Evolutionary conservation across 2,888 invertebrate genomes (phyloP).

Genomic region (Tipula lateralis): DNA sequence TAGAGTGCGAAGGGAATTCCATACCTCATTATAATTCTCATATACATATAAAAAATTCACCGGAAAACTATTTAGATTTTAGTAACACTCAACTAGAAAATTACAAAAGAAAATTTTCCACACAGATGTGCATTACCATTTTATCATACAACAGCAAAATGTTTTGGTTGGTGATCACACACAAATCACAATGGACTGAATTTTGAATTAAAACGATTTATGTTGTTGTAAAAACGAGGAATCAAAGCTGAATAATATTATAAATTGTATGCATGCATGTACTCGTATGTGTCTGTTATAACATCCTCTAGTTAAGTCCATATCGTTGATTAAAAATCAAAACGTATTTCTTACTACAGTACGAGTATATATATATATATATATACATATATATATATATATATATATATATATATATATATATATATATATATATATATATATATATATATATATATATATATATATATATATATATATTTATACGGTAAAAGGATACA

Average conservation of each 20-base stretch:
- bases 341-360: neutral
- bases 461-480: no score
- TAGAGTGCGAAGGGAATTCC: neutral
- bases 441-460: no score
- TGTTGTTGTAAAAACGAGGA: neutral
- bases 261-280: neutral
- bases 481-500: slow-evolving; percentile 20
- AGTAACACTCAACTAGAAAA: neutral
- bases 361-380: neutral
- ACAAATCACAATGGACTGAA: slow-evolving; percentile 19
- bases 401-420: no score
- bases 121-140: neutral
- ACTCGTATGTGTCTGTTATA: neutral
- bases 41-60: neutral
- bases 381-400: no score
- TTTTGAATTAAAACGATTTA: neutral
- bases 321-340: neutral
- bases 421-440: no score
- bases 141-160: neutral
- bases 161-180: neutral
- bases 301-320: slow-evolving; percentile 13
- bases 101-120: neutral
- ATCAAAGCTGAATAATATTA: neutral
- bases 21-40: neutral
- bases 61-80: neutral